Percentiles rank a stretch among this genome's conserved stretches.
Conservation (phyloP, 2,113 vertebrate species). For the Ptyas mucosa region DNA sequence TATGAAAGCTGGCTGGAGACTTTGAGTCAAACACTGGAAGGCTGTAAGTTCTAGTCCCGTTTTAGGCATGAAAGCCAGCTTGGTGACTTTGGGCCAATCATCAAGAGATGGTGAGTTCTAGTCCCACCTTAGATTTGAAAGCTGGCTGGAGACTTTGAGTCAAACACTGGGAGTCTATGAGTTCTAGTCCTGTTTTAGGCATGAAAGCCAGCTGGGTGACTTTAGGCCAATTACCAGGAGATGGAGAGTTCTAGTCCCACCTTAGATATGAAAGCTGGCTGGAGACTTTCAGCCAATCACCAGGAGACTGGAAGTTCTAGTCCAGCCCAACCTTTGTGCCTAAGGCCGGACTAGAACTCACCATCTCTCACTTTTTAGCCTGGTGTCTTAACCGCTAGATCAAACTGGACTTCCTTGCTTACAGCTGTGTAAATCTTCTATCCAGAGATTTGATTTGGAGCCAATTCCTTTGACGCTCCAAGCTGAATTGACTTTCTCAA, state of each 20-base stretch:
- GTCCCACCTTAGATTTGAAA: too few species aligned
- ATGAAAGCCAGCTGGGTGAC: neutral
- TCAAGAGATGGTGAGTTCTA: too few species aligned
- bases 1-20: too few species aligned
- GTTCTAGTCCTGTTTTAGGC: too few species aligned
- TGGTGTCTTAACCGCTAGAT: neutral
- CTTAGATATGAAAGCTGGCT: neutral
- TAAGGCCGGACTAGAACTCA: neutral
- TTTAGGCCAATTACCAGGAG: neutral
- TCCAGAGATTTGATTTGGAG: neutral
- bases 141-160: too few species aligned
- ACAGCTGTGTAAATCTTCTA: neutral
- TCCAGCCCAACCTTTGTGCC: neutral
- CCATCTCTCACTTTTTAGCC: neutral
- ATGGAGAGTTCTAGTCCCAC: neutral
- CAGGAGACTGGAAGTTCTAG: neutral
- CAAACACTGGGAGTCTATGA: too few species aligned
- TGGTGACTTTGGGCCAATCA: too few species aligned
- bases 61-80: too few species aligned
- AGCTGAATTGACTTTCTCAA: neutral
- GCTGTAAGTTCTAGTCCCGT: too few species aligned
- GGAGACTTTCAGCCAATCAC: neutral
- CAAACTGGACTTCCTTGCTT: neutral
- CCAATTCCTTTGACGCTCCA: neutral
- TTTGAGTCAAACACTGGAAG: too few species aligned